Evolutionary conservation across 2,888 invertebrate species (phyloP), one percentile per base, ranked within the genome.

Genomic region (Eupithecia insigniata): DNA sequence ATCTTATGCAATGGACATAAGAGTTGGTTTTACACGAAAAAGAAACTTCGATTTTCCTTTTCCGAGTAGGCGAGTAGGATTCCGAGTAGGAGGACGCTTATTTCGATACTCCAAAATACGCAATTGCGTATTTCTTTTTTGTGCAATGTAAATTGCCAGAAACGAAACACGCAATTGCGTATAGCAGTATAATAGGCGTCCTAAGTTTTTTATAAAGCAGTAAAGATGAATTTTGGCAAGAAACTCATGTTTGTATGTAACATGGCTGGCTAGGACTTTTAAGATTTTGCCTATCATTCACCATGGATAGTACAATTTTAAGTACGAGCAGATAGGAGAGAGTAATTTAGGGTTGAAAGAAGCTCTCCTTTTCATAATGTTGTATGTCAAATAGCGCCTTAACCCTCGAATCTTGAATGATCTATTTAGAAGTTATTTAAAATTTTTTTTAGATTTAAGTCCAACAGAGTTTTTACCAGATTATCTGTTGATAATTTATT

Each of bases 301-400:
- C 3, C 5, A 39, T 5, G 16, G 39, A 39, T 16, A 16, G 18
- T 5, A 55, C 22, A 55, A 55, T 55, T 22, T 22, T 51, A 22
- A 51, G 12, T 22, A 22, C 2, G 22, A 4, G 51, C n/a, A n/a
- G n/a, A 8, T 0, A 46, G 16, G 46, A 18, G 2, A 3, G 18
- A 39, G 2, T 43, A 43, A 18, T 22, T 51, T 3, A 51, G 4
- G 26, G 22, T 64, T 64, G 36, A 64, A 26, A 64, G 64, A 64
- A 55, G 30, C 30, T 18, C 55, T 66, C 46, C 39, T 55, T 67
- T 66, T 60, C 7, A 39, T 69, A 28, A 43, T 69, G 32, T n/a
- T 32, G 51, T 67, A 62, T 72, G 51, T 76, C 69, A 66, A 71
- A 61, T 64, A 71, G 73, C 69, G 73, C 68, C 70, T 73, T 68